phyloP scores from a whole-genome alignment of 2,113 vertebrate species.

The Epinephelus fuscoguttatus region DNA sequence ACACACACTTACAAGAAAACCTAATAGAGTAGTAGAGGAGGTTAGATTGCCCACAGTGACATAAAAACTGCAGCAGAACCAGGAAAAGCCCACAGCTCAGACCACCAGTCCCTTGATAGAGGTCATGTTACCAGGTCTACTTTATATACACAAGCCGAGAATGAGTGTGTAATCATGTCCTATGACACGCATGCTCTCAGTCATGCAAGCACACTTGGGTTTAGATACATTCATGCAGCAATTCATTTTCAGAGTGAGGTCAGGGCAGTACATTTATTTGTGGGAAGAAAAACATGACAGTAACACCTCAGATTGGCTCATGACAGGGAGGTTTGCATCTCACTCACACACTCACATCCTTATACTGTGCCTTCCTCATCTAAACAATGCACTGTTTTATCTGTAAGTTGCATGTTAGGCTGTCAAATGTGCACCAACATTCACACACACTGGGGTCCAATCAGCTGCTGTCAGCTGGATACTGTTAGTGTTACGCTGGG shows the following conservation, averaged over 20 bases:
- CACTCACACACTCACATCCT: not conserved
- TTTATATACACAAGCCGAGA: slow-evolving; percentile 49
- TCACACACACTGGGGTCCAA: slow-evolving; percentile 1
- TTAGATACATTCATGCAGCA: not conserved
- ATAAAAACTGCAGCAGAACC: slow-evolving; percentile 36
- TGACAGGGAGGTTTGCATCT: not conserved
- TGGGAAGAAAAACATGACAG: slow-evolving; percentile 37
- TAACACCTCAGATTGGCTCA: slow-evolving; percentile 7
- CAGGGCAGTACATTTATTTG: not conserved
- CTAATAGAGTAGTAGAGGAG: slow-evolving; percentile 27
- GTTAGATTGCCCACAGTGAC: slow-evolving; percentile 26
- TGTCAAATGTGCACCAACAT: not conserved
- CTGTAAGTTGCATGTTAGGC: not conserved
- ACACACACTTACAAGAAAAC: slow-evolving; percentile 5
- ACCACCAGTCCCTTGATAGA: slow-evolving; percentile 36
- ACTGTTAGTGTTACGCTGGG: slow-evolving; percentile 60
- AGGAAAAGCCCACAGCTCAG: slow-evolving; percentile 27
- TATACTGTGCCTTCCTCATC: not conserved
- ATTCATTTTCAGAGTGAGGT: slow-evolving; percentile 24
- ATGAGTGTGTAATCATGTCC: slow-evolving; percentile 47
- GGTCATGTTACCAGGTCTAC: slow-evolving; percentile 50
- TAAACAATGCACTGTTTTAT: not conserved
- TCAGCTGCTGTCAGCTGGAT: slow-evolving; percentile 67
- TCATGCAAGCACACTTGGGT: not conserved
- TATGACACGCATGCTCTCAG: slow-evolving; percentile 38